Evolutionary conservation across 1,140 invertebrate species (phyloP), one percentile per base, ranked within the genome.

Genomic region (Elymnias hypermnestra): DNA sequence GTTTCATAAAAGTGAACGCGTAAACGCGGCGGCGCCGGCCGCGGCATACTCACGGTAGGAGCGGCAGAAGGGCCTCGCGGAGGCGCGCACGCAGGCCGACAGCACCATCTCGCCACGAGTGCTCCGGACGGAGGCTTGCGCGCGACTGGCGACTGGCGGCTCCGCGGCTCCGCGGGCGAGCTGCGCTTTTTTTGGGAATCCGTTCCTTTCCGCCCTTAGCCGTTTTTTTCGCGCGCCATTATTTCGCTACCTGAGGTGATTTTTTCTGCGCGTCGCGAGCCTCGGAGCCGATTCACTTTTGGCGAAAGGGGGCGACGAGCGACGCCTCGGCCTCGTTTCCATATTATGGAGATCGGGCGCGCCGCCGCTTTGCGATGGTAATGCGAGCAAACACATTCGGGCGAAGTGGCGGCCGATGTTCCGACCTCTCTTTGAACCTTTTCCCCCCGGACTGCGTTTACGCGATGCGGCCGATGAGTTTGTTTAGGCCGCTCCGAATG

Each of bases 201-300:
- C 75, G 76, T 84, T 81, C 73, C 75, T 83, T 81, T 83, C 72
- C 77, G 73, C 76, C 77, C 75, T 78, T 76, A 73, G 77, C 78
- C 74, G 76, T 69, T 82, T 84, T 84, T 84, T 84, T 83, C 69
- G 68, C 53, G 58, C 73, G 71, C 76, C 58, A 81, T 83, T 83
- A 78, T 83, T 74, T 74, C 72, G 79, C 82, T 84, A 84, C 81
- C 81, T 84, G 81, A 77, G 81, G 76, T 78, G 67, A 41, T 60
- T 63, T 78, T 81, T 77, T 76, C 75, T 68, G 63, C 55, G 49
- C 71, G 69, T 72, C 68, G 70, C 63, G 57, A 63, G 73, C 73
- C 77, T 81, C 81, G 82, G 82, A 84, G 81, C 81, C 78, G 77
- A 74, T 82, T 82, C 78, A 71, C 77, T 78, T 84, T 72, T 75